A percentile compares a stretch with the other conserved stretches of the same genome.
phyloP scores from a whole-genome alignment of 2,888 invertebrate genomes.

The Timandra comae region DNA sequence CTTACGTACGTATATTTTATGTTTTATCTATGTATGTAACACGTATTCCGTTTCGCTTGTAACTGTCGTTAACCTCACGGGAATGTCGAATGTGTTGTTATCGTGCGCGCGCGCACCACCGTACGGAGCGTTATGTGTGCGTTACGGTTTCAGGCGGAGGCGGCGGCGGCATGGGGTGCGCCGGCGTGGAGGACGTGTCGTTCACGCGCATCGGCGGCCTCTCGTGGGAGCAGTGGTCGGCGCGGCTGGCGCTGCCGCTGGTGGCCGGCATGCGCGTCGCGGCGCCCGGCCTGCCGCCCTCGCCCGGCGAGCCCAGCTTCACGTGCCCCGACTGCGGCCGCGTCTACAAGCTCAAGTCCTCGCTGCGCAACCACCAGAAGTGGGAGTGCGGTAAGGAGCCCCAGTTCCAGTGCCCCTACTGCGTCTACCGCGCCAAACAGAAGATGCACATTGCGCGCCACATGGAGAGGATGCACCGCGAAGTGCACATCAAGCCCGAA shows the following conservation, averaged over 20 bases:
- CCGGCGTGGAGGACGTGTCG: conserved; percentile 79
- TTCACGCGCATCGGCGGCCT: conserved; percentile 82
- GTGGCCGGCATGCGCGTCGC: conserved; percentile 58
- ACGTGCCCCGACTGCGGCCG: conserved; percentile 89
- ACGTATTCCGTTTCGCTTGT: conserved; percentile 58
- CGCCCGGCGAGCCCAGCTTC: conserved; percentile 78
- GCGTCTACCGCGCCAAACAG: conserved; percentile 89
- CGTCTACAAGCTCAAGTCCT: conserved; percentile 91
- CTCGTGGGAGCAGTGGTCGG: conserved; percentile 85
- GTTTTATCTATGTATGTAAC: conserved; percentile 38
- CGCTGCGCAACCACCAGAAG: conserved; percentile 88
- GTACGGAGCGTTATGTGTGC: conserved; percentile 22
- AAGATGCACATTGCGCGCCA: conserved; percentile 90
- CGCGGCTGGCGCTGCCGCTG: conserved; percentile 83
- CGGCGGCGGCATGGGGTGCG: conserved; percentile 39
- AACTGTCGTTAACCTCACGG: conserved; percentile 59
- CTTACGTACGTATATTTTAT: conserved; percentile 37
- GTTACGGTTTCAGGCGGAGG: conserved; percentile 49
- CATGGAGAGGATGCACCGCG: conserved; percentile 89
- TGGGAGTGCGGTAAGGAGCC: conserved; percentile 92
- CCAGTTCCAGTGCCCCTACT: conserved; percentile 88
- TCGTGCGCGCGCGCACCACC: conserved; percentile 26
- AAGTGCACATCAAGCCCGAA: conserved; percentile 73
- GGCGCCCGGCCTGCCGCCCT: conserved; percentile 27
- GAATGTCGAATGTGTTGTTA: conserved; percentile 45